phyloP scores from a whole-genome alignment of 1,140 invertebrate species.

The Musca vetustissima region DNA sequence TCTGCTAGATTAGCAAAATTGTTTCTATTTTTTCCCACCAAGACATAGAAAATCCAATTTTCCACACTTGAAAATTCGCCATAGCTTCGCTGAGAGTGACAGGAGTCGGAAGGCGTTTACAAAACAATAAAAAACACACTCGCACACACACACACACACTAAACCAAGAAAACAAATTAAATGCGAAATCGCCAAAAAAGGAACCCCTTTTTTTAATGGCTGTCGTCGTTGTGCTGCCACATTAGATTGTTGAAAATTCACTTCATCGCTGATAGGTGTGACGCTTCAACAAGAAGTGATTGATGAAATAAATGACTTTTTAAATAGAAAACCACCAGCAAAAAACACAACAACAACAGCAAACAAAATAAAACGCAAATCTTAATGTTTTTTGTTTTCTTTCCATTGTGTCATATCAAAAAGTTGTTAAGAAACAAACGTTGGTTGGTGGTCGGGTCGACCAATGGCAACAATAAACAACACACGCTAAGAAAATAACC shows the following conservation, averaged over 20 bases:
- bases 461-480: too few relatives aligned
- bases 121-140: background rate
- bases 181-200: background rate
- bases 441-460: too few relatives aligned
- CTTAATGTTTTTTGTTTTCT: constrained; percentile 24
- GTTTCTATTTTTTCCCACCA: too few relatives aligned
- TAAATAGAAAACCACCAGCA: too few relatives aligned
- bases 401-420: background rate
- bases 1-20: too few relatives aligned
- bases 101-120: background rate
- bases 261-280: constrained; percentile 16
- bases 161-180: background rate
- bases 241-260: too few relatives aligned
- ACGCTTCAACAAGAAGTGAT: constrained; percentile 16
- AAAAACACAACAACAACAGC: too few relatives aligned
- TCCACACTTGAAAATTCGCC: too few relatives aligned
- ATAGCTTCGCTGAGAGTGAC: too few relatives aligned
- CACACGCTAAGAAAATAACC: background rate
- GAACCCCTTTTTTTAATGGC: background rate
- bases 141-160: background rate
- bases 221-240: too few relatives aligned
- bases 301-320: constrained; percentile 7
- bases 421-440: too few relatives aligned
- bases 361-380: constrained; percentile 1
- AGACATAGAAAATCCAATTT: too few relatives aligned